Base-by-base conservation (phyloP, 2,113 vertebrate genomes). In the Dicerorhinus sumatrensis region DNA sequence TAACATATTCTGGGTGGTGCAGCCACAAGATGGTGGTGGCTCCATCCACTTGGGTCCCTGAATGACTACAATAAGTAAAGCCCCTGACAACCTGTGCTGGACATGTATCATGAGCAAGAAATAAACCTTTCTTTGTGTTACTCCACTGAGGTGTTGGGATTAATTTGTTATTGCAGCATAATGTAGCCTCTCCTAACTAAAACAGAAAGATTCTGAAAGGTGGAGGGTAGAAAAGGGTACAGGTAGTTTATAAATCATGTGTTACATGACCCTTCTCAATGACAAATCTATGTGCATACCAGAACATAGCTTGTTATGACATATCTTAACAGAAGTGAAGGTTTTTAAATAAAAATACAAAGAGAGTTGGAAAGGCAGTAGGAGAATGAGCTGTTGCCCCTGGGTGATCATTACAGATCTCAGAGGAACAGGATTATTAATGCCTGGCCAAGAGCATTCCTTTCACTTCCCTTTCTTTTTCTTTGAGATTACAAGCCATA, bases 271-370 rank as follows among this genome's bases (percentile, higher is more conserved):
- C 72, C 83, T 94, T 95, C 72, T 94, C 85, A 93, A 80, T 65
- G 60, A 80, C 81, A 94, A 90, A 70, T 83, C n/a, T 83, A 27
- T 86, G 42, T 48, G 42, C 8, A 60, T 79, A 69, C 27, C 17
- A 89, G 31, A 51, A 69, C 33, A 63, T 20, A 60, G 11, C 21
- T 79, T 96, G n/a, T 77, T 54, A 75, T 86, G 76, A 51, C 46
- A 93, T 31, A 42, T 69, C 69, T 97, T 94, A 96, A 97, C 65
- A 92, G 80, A 96, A 93, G 9, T 58, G 82, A 84, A 91, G 27
- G 8, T 82, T 97, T 98, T 96, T 33, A 89, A 98, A 83, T 82
- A 94, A 91, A 97, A 97, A 85, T 72, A 94, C 70, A 84, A 89
- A 89, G 70, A 96, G 12, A 9, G 31, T 58, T 92, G 33, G 82